Evolutionary conservation across 1,140 invertebrate genomes (phyloP).

Genomic region (Maconellicoccus hirsutus): DNA sequence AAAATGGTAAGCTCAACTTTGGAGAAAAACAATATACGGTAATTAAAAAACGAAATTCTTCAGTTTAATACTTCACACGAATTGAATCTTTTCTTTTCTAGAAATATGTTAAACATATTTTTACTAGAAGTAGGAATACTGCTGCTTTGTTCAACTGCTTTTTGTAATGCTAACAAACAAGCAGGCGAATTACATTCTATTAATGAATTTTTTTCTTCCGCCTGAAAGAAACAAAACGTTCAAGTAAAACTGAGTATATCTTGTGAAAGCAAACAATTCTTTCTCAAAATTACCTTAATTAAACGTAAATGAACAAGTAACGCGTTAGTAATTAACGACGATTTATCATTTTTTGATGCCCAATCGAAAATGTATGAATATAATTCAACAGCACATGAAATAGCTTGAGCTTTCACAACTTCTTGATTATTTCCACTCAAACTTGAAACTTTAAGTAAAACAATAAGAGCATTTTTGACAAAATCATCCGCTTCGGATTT

Average conservation of each 20-base stretch:
- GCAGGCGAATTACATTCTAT: background rate
- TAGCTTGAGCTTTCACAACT: background rate
- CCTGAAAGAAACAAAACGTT: too few relatives aligned
- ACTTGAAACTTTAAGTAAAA: background rate
- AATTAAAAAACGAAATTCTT: too few relatives aligned
- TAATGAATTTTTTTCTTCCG: conserved; percentile 6
- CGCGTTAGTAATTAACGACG: background rate
- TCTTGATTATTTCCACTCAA: conserved; percentile 7
- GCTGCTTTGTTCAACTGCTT: background rate
- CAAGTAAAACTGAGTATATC: too few relatives aligned
- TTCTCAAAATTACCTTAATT: background rate
- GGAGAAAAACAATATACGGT: too few relatives aligned
- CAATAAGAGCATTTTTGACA: background rate
- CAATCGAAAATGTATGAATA: background rate
- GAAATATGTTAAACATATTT: background rate
- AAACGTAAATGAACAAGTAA: conserved; percentile 6
- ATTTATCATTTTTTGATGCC: conserved; percentile 1
- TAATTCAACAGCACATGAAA: background rate
- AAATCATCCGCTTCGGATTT: background rate
- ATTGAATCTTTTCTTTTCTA: conserved; percentile 7
- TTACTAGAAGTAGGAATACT: background rate
- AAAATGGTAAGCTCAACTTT: too few relatives aligned
- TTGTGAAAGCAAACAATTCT: background rate
- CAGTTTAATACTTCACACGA: too few relatives aligned
- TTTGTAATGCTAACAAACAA: background rate